Evolutionary conservation across 1,140 invertebrate genomes (phyloP).

Genomic region (Brachionus manjavacas): DNA sequence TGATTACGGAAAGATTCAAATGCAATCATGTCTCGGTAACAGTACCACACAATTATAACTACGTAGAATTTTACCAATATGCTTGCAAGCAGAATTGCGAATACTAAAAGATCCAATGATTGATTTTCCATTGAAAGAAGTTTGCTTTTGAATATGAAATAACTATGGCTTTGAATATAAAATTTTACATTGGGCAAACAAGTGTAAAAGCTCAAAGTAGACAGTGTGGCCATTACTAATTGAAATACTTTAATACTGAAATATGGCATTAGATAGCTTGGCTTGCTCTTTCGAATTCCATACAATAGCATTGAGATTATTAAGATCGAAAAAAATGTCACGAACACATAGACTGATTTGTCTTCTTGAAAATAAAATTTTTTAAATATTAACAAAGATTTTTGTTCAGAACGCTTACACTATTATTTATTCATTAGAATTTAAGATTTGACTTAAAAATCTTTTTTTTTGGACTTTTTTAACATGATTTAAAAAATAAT

Average conservation of each 20-base stretch:
- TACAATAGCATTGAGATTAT: conserved; percentile 9
- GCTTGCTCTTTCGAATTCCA: not conserved
- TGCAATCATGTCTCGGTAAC: conserved; percentile 2
- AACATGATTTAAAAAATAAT: too few species aligned
- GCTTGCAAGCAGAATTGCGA: conserved; percentile 5
- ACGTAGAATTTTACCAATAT: conserved; percentile 13
- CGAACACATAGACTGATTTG: not conserved
- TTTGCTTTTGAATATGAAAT: not conserved
- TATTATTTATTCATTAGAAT: not conserved
- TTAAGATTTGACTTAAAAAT: too few species aligned
- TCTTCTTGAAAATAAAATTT: not conserved
- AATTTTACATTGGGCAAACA: conserved; percentile 7
- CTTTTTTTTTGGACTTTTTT: too few species aligned
- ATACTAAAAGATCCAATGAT: conserved; percentile 12
- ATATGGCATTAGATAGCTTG: conserved; percentile 33
- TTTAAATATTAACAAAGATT: not conserved
- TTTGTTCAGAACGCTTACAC: too few species aligned
- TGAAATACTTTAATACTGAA: conserved; percentile 37
- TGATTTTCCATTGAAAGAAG: not conserved
- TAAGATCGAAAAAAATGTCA: conserved; percentile 5
- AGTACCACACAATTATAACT: conserved; percentile 29
- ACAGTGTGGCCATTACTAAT: conserved; percentile 19
- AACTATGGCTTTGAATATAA: not conserved
- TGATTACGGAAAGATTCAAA: conserved; percentile 9
- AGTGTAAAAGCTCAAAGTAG: conserved; percentile 17